Evolutionary conservation across 2,797 vertebrate species (phyloP).

Genomic region (Hypotaenidia okinawae): DNA sequence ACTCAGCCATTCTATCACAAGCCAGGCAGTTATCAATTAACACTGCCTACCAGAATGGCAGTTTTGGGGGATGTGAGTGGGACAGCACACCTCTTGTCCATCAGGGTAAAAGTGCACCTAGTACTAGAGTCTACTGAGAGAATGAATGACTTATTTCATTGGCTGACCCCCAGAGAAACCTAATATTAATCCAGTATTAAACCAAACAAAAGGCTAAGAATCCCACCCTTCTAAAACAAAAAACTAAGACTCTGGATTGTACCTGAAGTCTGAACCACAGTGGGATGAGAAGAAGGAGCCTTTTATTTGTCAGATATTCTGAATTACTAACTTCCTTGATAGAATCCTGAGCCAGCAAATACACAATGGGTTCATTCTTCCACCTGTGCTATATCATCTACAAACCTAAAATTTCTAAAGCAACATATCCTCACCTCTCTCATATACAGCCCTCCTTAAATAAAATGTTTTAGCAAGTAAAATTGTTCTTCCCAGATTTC

Average conservation of each 20-base stretch:
- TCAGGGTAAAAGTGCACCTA: neutral
- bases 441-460: neutral
- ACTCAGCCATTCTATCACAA: neutral
- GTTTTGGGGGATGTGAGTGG: accelerated
- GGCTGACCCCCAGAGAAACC: neutral
- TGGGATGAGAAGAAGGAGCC: neutral
- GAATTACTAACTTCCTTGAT: neutral
- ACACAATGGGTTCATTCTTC: neutral
- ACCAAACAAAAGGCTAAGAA: neutral
- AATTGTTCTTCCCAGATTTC: neutral
- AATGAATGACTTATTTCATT: neutral
- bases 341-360: neutral
- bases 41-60: neutral
- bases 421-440: neutral
- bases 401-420: neutral
- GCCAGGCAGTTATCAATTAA: neutral
- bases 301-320: neutral
- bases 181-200: neutral
- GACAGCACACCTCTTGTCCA: accelerated
- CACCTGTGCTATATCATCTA: neutral
- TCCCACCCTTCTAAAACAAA: neutral
- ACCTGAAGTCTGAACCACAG: neutral
- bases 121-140: neutral
- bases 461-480: neutral
- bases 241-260: neutral